These are phyloP conservation scores for Zygothrica quintamaculata DNA, from an alignment of 2,888 invertebrate genomes.

Conservation along the genomic window DNA sequence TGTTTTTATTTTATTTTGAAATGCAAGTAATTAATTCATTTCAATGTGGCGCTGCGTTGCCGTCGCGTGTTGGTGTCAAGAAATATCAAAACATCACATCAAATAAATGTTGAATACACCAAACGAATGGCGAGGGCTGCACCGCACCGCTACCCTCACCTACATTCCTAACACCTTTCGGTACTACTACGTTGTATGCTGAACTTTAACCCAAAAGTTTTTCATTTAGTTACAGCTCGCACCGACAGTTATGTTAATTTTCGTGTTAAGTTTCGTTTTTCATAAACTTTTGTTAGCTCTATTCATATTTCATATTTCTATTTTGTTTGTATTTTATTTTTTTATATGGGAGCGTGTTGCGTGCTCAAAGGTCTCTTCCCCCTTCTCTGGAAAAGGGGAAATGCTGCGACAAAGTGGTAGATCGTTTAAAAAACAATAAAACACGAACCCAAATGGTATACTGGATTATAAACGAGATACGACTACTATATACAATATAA, in stretches of 20 bases:
- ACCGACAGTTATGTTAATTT: conserved; percentile 72
- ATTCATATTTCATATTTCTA: conserved; percentile 71
- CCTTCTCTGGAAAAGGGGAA: conserved; percentile 35
- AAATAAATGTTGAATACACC: conserved; percentile 83
- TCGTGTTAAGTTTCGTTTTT: conserved; percentile 58
- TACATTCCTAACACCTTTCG: conserved; percentile 62
- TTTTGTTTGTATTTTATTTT: conserved; percentile 41
- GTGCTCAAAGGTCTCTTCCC: not conserved
- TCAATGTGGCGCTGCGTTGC: conserved; percentile 61
- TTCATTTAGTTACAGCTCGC: conserved; percentile 39
- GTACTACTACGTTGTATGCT: conserved; percentile 23
- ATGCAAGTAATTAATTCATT: conserved; percentile 83
- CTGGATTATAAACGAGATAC: conserved; percentile 33
- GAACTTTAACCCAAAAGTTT: conserved; percentile 55
- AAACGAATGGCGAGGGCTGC: conserved; percentile 41
- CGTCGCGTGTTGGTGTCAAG: conserved; percentile 84
- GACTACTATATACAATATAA: conserved; percentile 28
- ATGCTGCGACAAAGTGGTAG: conserved; percentile 73
- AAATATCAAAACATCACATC: conserved; percentile 85
- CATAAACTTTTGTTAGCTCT: conserved; percentile 53
- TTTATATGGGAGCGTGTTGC: too few species aligned
- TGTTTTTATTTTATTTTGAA: conserved; percentile 66
- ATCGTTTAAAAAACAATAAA: conserved; percentile 82
- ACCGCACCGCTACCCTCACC: conserved; percentile 25
- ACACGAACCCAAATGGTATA: conserved; percentile 52